Conservation (phyloP, 2,888 invertebrate genomes). For the Colostygia pectinataria region DNA sequence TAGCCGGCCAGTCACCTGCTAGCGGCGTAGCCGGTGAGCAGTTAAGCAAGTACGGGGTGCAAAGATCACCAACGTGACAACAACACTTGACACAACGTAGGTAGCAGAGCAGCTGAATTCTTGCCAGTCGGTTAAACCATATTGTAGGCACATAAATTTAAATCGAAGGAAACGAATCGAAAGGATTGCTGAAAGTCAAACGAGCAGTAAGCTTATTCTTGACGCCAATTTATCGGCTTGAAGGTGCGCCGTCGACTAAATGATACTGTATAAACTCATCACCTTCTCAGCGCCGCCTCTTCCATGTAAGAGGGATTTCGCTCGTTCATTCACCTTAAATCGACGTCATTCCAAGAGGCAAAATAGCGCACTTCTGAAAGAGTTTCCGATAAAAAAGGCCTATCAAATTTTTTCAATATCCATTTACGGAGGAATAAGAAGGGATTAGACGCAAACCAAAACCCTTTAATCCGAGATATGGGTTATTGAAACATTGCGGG, state of each 20-base stretch:
- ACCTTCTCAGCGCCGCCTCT: constrained; percentile 76
- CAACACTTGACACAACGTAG: constrained; percentile 30
- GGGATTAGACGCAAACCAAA: constrained; percentile 73
- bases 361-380: constrained; percentile 76
- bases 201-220: constrained; percentile 55
- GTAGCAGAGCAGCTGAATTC: constrained; percentile 21
- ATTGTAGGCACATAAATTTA: constrained; percentile 36
- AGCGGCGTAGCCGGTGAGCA: too few species aligned
- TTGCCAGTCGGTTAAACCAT: constrained; percentile 32
- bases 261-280: constrained; percentile 78
- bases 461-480: constrained; percentile 71
- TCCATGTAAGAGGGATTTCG: constrained; percentile 76
- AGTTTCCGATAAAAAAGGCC: constrained; percentile 73
- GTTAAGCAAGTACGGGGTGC: too few species aligned
- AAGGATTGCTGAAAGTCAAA: constrained; percentile 56
- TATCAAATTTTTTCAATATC: constrained; percentile 78
- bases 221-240: constrained; percentile 70
- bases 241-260: constrained; percentile 75
- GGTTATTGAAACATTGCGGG: constrained; percentile 69
- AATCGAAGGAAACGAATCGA: constrained; percentile 42
- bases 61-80: too few species aligned
- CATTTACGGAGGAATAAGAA: constrained; percentile 76
- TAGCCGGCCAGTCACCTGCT: too few species aligned
- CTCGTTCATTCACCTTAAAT: constrained; percentile 81
- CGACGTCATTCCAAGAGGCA: constrained; percentile 75